Evolutionary conservation across 2,888 invertebrate genomes (phyloP), one percentile per base, ranked within the genome.

Genomic region (Melinopterus prodromus): DNA sequence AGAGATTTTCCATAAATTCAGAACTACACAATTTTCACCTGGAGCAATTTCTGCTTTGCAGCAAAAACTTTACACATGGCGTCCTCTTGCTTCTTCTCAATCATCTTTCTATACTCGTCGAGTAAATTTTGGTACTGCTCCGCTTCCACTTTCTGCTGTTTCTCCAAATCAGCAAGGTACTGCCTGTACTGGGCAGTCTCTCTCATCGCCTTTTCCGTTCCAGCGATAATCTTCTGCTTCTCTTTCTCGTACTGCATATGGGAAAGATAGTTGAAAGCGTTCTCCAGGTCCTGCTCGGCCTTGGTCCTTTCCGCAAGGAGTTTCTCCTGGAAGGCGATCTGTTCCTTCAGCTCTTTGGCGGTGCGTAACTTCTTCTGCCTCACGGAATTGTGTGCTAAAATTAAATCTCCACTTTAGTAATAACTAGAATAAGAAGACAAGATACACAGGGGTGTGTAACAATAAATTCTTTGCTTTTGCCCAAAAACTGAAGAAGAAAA

Each of bases 121-220:
- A 89, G 79, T n/a, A 88, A 76, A 78, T 84, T 83, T 15, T 85
- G 81, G 4, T 89, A 81, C 81, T 86, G 82, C 14, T 82, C 80
- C 71, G 89, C 88, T 81, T 89, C 89, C 26, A 85, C 82, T 78
- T 86, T 85, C 7, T 86, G 83, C 80, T 88, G 84, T 74, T 82
- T 81, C 74, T 87, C 86, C 35, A 90, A 81, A 80, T 89, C 85
- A 70, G 83, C 82, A 78, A 89, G 80, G 81, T 88, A 86, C 76
- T 87, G 84, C 71, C 85, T 84, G 80, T 89, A 90, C 78, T 86
- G 83, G 0, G 84, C 84, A 53, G 84, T 86, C 82, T 90, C 90
- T 37, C 84, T 80, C 82, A 83, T 87, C 6, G 85, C 83, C 77
- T 84, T 83, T 12, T 78, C 77, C 4, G 86, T 84, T 9, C 80